Percentiles rank a stretch among this genome's conserved stretches.
Conservation (phyloP, 2,888 invertebrate species). For the Gasteruption jaculator region DNA sequence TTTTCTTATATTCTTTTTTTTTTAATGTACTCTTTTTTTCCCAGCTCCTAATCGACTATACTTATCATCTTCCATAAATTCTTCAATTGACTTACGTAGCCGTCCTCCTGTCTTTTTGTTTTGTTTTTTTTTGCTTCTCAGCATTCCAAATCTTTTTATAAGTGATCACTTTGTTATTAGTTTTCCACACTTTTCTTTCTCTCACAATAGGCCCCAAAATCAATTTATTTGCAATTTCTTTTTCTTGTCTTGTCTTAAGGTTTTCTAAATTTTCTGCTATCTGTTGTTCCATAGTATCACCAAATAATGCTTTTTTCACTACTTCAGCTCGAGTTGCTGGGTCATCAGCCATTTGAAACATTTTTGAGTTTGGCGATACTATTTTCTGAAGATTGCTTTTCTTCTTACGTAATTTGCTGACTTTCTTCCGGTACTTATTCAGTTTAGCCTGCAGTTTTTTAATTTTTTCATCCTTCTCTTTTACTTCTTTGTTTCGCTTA, state of each 20-base stretch:
- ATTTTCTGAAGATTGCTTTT: no score
- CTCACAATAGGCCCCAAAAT: background rate
- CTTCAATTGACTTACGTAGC: conserved; percentile 9
- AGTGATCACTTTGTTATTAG: conserved; percentile 3
- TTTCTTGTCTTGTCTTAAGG: background rate
- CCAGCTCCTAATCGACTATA: conserved; percentile 20
- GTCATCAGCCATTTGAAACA: no score
- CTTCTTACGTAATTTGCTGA: no score
- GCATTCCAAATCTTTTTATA: background rate
- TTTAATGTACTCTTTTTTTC: no score
- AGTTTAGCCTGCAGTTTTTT: no score
- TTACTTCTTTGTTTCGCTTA: no score
- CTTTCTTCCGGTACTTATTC: no score
- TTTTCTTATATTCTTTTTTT: conserved; percentile 13
- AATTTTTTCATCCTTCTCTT: no score
- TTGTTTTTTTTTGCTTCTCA: background rate
- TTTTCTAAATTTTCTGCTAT: background rate
- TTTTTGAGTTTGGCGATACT: no score
- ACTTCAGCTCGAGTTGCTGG: background rate
- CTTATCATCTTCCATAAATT: conserved; percentile 18
- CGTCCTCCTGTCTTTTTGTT: no score
- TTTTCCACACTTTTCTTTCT: background rate
- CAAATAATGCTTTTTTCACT: conserved; percentile 3
- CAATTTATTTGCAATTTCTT: background rate
- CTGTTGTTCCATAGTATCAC: background rate